Evolutionary conservation across 2,797 vertebrate species (phyloP), one percentile per base, ranked within the genome.

Genomic region (Eulemur rubriventer): DNA sequence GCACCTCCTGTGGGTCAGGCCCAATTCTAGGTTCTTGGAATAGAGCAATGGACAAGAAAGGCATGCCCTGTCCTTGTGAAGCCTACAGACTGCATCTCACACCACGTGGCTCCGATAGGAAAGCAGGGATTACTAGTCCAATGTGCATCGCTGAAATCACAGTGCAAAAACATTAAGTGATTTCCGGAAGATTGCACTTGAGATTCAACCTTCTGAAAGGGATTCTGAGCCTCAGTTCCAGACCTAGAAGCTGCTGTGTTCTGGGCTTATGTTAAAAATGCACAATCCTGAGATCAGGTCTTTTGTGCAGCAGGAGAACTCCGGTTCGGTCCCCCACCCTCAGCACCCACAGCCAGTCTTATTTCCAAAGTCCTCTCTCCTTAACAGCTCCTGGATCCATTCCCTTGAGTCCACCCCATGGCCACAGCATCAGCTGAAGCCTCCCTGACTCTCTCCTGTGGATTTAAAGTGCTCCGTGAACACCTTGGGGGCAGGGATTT

Each of bases 101-200:
- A 2, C 14, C 18, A 10, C 0, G 0, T 2, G 69, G 28, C 59
- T 61, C 52, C 33, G 6, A 0, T 0, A 1, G 50, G 35, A 35
- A 24, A 91, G 50, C 10, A 24, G 35, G 57, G 14, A 1, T 52
- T 0, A 11, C 17, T 0, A 2, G n/a, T 48, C 2, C n/a, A 18
- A 13, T 0, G 35, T 12, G 9, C 20, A 11, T 18, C 0, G 1
- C 28, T 7, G 52, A 22, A 9, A 6, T 26, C 33, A 7, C 17
- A 41, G 57, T 18, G 20, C 26, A 35, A 26, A 10, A 59, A n/a
- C 46, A 24, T 28, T 14, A 14, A 79, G 16, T 14, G 9, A 38
- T 0, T 33, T 26, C 12, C 0, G 14, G 24, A 33, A 38, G 80
- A 7, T 28, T 16, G 7, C 3, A 3, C 8, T 13, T 87, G 87